Conservation (phyloP, 2,113 vertebrate species). For the Columbina picui region DNA sequence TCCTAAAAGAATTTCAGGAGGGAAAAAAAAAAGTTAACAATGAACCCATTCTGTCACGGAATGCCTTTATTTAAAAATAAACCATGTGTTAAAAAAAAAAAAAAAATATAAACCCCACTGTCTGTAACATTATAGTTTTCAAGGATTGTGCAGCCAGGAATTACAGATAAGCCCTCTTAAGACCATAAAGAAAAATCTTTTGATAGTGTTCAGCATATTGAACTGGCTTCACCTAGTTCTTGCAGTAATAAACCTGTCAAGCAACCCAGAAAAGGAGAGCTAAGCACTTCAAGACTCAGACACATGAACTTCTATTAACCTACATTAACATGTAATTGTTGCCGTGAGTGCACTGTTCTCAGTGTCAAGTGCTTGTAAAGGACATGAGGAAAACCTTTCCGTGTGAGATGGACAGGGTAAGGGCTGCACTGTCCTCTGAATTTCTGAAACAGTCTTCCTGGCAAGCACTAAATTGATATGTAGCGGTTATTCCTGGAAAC, state of each 20-base stretch:
- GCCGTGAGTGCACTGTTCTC: not conserved
- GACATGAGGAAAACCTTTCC: not conserved
- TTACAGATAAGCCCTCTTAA: conserved; percentile 57
- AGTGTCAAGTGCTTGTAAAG: conserved; percentile 9
- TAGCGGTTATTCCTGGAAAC: not conserved
- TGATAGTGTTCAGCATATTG: not conserved
- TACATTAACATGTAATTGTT: conserved; percentile 2
- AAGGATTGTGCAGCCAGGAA: conserved; percentile 40
- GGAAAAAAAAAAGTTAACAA: not conserved
- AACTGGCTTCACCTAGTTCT: not conserved
- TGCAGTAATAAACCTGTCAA: conserved; percentile 57
- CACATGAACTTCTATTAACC: conserved; percentile 50
- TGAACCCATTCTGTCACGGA: not conserved
- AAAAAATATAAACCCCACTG: not conserved
- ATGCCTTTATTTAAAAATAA: conserved; percentile 36
- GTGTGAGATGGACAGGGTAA: not conserved
- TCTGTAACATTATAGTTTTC: conserved; percentile 32
- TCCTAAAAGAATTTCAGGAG: not conserved
- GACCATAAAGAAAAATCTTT: conserved; percentile 33
- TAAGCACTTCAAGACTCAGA: conserved; percentile 14
- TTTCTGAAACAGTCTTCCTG: not conserved
- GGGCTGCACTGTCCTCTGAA: not conserved
- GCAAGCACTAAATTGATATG: not conserved
- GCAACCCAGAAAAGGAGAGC: conserved; percentile 4
- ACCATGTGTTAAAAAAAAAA: not conserved